Conservation (phyloP, 1,140 invertebrate genomes). For the Eumaeus atala region DNA sequence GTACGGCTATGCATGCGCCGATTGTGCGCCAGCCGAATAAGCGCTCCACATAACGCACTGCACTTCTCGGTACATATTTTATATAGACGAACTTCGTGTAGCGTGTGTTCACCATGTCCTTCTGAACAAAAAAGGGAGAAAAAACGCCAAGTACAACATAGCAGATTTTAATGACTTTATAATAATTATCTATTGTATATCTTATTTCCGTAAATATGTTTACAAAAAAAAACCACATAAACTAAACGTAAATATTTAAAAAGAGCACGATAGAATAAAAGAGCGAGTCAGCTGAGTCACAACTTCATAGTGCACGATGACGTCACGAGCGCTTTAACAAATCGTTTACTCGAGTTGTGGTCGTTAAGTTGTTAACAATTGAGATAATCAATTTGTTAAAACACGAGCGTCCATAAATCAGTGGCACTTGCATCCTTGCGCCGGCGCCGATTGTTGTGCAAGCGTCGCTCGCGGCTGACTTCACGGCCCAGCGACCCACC, state of each 20-base stretch:
- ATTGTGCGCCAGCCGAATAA: too few relatives aligned
- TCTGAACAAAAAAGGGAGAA: too few relatives aligned
- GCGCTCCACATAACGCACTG: slow-evolving; percentile 21
- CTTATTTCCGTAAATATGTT: too few relatives aligned
- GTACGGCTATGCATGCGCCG: slow-evolving; percentile 51
- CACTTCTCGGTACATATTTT: slow-evolving; percentile 15
- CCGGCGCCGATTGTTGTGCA: slow-evolving; percentile 25
- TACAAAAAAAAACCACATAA: too few relatives aligned
- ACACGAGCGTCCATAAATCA: slow-evolving; percentile 27
- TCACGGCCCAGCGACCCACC: slow-evolving; percentile 35
- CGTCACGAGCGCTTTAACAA: background rate
- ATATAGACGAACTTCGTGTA: slow-evolving; percentile 12
- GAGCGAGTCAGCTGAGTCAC: too few relatives aligned
- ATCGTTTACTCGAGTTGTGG: background rate
- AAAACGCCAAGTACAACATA: too few relatives aligned
- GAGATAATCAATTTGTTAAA: slow-evolving; percentile 8
- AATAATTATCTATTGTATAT: too few relatives aligned
- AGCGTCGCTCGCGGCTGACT: slow-evolving; percentile 32
- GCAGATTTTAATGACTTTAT: too few relatives aligned
- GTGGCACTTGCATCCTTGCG: slow-evolving; percentile 29
- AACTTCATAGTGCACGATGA: too few relatives aligned
- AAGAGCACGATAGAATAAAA: too few relatives aligned
- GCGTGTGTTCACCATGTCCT: too few relatives aligned
- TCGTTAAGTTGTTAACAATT: slow-evolving; percentile 9
- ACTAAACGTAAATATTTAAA: too few relatives aligned